phyloP scores from a whole-genome alignment of 2,113 vertebrate genomes.

The Rattus rattus region DNA sequence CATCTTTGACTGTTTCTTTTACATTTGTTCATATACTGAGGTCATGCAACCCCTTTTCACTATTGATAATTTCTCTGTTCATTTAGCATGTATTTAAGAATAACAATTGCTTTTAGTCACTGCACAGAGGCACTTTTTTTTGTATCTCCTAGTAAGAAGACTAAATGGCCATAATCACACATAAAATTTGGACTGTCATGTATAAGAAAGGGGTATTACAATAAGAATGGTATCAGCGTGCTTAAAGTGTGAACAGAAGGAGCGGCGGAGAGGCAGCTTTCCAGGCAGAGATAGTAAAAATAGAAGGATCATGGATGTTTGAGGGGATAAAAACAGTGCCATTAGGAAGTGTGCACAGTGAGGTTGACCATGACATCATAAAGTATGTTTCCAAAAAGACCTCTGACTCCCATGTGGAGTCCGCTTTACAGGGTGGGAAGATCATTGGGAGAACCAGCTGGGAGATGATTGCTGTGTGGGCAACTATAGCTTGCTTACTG shows the following conservation, averaged over 20 bases:
- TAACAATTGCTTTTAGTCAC: not conserved
- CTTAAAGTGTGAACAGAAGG: not conserved
- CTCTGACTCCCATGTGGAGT: not conserved
- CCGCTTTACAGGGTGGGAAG: not conserved
- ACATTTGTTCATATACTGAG: not conserved
- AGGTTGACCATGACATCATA: not conserved
- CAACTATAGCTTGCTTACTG: not conserved
- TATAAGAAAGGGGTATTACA: not conserved
- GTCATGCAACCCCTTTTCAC: not conserved
- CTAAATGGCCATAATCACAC: constrained; percentile 18
- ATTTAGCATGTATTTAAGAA: not conserved
- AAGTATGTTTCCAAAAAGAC: not conserved
- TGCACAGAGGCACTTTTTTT: not conserved
- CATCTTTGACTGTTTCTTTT: not conserved
- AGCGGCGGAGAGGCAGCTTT: constrained; percentile 5
- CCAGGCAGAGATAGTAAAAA: not conserved
- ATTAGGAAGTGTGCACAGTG: not conserved
- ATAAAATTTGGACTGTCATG: constrained; percentile 1
- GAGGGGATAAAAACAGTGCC: not conserved
- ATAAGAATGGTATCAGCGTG: constrained; percentile 4
- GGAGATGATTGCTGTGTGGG: not conserved
- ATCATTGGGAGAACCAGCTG: not conserved
- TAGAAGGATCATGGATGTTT: not conserved
- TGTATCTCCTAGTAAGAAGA: constrained; percentile 22
- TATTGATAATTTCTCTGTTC: constrained; percentile 17